Evolutionary conservation across 2,113 vertebrate species (phyloP), one percentile per base, ranked within the genome.

Genomic region (Oreochromis spilurus): DNA sequence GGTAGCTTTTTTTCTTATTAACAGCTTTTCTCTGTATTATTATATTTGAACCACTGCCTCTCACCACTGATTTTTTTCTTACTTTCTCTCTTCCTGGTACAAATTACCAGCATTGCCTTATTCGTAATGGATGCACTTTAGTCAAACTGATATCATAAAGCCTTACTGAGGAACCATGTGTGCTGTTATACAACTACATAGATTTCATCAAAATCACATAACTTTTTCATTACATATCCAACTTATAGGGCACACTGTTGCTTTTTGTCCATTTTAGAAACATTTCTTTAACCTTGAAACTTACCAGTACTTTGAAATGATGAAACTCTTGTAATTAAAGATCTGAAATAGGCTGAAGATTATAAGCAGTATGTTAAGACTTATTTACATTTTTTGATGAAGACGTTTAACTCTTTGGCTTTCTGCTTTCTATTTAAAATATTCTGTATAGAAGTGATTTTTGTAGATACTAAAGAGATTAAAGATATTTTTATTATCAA

Each of bases 401-500:
- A 2, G 24, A 55, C 5, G 13, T 52, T 53, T 29, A 60, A 83
- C n/a, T 54, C 7, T 34, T 80, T 21, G 58, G 26, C 16, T 82
- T 38, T 26, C 4, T 16, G 12, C 50, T 80, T 29, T 57, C 9
- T 57, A 9, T 87, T 83, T 16, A 11, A 78, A 45, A 16, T 38
- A 26, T 54, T 54, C 26, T 85, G 84, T 80, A 7, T 57, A 31
- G n/a, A 40, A 53, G 7, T 62, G 62, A 83, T 88, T 79, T 80
- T 14, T 92, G 77, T 89, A 81, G 85, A 85, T 75, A 72, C 14
- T 79, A 19, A 83, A 70, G 26, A 81, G 36, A 89, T 87, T 72
- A 88, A 91, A 91, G 6, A 72, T 57, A 34, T 85, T 84, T 85
- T 88, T 70, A 36, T 79, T 52, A 72, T 13, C 55, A 84, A 70